phyloP scores from a whole-genome alignment of 2,888 invertebrate genomes.

The Aporophyla nigra region DNA sequence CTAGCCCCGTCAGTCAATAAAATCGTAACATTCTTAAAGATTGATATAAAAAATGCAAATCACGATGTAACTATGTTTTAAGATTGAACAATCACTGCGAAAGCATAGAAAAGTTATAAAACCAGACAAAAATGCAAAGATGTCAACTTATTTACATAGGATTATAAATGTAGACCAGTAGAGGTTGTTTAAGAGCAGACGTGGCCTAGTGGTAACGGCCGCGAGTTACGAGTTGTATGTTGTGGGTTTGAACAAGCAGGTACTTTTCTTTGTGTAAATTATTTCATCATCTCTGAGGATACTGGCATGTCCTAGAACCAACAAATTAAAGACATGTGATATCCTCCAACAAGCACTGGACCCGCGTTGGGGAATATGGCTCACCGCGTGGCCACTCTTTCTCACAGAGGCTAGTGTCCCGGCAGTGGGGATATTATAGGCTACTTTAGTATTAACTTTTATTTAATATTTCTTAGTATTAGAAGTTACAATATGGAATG shows the following conservation, averaged over 20 bases:
- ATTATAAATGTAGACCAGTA: background rate
- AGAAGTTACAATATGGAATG: constrained; percentile 1
- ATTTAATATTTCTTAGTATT: background rate
- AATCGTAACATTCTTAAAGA: constrained; percentile 41
- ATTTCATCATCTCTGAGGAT: background rate
- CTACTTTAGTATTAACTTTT: background rate
- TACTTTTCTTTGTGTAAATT: background rate
- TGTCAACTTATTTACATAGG: constrained; percentile 16
- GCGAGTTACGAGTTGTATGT: background rate
- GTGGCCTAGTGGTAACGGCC: background rate
- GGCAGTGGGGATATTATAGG: background rate
- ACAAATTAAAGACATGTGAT: background rate
- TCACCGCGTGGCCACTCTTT: too few relatives aligned
- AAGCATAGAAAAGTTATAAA: constrained; percentile 26
- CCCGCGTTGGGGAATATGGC: background rate
- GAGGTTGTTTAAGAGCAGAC: background rate
- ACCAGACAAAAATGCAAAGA: background rate
- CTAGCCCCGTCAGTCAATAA: constrained; percentile 51
- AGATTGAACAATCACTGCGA: constrained; percentile 35
- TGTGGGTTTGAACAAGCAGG: background rate
- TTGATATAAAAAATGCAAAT: constrained; percentile 52
- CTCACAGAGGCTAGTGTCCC: background rate
- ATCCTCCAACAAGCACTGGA: background rate
- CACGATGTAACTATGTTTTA: constrained; percentile 13
- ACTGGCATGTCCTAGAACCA: background rate